phyloP scores from a whole-genome alignment of 1,140 invertebrate species.

The Schlechtendalia chinensis region DNA sequence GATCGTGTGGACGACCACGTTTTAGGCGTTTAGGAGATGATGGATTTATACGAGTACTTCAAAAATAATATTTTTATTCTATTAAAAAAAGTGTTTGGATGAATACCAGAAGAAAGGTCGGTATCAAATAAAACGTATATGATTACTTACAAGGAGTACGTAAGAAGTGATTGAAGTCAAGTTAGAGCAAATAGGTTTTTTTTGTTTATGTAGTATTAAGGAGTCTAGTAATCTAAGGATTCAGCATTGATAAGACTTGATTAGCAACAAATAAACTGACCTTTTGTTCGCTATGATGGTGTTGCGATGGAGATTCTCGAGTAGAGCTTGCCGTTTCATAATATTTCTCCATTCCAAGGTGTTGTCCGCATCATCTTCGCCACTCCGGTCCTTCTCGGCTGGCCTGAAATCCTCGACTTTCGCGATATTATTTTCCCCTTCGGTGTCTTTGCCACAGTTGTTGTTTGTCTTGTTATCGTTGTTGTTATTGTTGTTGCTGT shows the following conservation, averaged over 20 bases:
- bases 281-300: conserved; percentile 39
- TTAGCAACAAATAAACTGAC: neutral
- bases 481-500: conserved; percentile 14
- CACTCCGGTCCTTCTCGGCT: conserved; percentile 10
- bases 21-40: too few species aligned
- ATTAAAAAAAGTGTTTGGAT: too few species aligned
- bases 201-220: too few species aligned
- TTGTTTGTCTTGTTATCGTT: conserved; percentile 2
- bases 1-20: too few species aligned
- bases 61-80: neutral
- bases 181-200: too few species aligned
- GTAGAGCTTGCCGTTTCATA: conserved; percentile 52
- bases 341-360: conserved; percentile 52
- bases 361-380: conserved; percentile 50
- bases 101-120: too few species aligned
- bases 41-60: too few species aligned
- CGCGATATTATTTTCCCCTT: neutral
- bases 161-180: too few species aligned
- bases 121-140: too few species aligned
- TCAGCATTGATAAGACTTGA: too few species aligned
- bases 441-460: neutral
- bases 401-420: conserved; percentile 35
- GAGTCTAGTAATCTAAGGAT: too few species aligned
- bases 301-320: conserved; percentile 46
- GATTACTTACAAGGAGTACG: too few species aligned